Evolutionary conservation across 1,140 invertebrate genomes (phyloP), one percentile per base, ranked within the genome.

Genomic region (Eumaeus atala): DNA sequence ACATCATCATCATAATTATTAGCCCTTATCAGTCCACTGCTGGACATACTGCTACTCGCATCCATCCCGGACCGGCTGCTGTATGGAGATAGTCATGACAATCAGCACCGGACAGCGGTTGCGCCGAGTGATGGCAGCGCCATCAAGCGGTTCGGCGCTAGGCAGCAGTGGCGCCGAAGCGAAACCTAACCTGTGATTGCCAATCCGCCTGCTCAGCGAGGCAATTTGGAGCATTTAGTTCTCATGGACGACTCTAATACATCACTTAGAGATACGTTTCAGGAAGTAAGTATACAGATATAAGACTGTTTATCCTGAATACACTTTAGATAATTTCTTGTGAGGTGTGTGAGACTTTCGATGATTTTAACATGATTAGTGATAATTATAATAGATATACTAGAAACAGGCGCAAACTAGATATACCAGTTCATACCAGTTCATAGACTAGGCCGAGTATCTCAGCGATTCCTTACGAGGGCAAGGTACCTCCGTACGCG

Each of bases 201-300:
- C n/a, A n/a, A n/a, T 54, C 18, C 8, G 44, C 3, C 28, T 50
- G 48, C 57, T 34, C 9, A 51, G 33, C 40, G 48, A 28, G 55
- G 48, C 33, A 34, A n/a, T n/a, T 56, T 11, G 48, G 48, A 1
- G 6, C 47, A 7, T 42, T 44, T 12, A n/a, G n/a, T n/a, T n/a
- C n/a, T n/a, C 51, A 57, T 48, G 12, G 35, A 17, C 17, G 12
- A 14, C 5, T 5, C 55, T 28, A 48, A 49, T 5, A 42, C 37
- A 9, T 58, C 56, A 33, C 33, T 58, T 9, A 10, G 56, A 7
- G 16, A 58, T n/a, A 53, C 40, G 2, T 58, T 58, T 49, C 49
- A 58, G 17, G 17, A 53, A 16, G 49, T 40, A n/a, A 9, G 17
- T 40, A 42, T 53, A 12, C 9, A 53, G 8, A n/a, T n/a, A n/a